A percentile compares a stretch with the other conserved stretches of the same genome.
Evolutionary conservation across 1,140 invertebrate species (phyloP).

Genomic region (Calosoma granatense): DNA sequence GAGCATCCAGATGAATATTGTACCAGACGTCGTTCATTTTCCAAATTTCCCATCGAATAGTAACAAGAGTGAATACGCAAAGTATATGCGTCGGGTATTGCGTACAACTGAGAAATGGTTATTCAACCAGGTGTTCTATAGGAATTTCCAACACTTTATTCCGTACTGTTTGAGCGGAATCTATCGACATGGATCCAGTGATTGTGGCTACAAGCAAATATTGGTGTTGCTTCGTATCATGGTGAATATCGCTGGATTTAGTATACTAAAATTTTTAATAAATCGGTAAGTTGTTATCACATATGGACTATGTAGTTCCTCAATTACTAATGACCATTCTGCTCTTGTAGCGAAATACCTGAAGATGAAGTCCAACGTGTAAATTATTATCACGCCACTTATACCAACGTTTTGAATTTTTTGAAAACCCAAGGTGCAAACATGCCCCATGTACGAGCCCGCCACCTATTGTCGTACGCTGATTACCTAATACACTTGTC

Average conservation of each 20-base stretch:
- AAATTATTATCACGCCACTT: constrained; percentile 19
- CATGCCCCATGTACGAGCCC: constrained; percentile 26
- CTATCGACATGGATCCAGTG: too few relatives aligned
- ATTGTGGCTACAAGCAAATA: too few relatives aligned
- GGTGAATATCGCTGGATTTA: neutral
- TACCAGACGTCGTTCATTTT: neutral
- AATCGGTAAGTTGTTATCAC: neutral
- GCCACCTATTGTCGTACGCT: constrained; percentile 28
- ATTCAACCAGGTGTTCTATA: constrained; percentile 17
- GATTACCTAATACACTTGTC: constrained; percentile 25
- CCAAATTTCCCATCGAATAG: neutral
- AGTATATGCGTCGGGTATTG: constrained; percentile 4
- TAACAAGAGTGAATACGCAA: constrained; percentile 13
- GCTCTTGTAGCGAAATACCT: constrained; percentile 10
- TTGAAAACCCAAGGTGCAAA: constrained; percentile 25
- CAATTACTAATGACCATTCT: neutral
- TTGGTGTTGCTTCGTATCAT: too few relatives aligned
- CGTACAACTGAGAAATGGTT: constrained; percentile 15
- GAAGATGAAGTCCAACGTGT: constrained; percentile 18
- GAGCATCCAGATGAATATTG: too few relatives aligned
- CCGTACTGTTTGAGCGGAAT: too few relatives aligned
- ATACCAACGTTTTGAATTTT: constrained; percentile 25
- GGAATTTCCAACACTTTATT: too few relatives aligned
- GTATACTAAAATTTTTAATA: neutral
- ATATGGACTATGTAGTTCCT: too few relatives aligned